Evolutionary conservation across 2,113 vertebrate species (phyloP), one percentile per base, ranked within the genome.

Genomic region (Cyprinodon variegatus): DNA sequence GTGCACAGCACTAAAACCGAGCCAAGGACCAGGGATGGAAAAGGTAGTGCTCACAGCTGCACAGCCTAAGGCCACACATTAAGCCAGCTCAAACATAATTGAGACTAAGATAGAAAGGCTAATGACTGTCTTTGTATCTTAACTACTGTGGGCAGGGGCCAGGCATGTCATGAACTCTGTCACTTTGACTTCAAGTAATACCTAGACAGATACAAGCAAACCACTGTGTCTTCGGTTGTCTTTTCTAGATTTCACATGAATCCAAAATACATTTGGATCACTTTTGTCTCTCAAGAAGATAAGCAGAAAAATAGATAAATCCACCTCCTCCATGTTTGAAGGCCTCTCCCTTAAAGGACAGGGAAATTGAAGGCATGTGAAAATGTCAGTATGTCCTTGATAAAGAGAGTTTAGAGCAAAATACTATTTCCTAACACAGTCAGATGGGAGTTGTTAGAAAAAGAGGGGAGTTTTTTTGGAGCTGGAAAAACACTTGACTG

Each of bases 31-130:
- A 39, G 37, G 70, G 74, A 77, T 38, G 20, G 72, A 37, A 68
- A 68, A 84, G 81, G 88, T 82, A 85, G 82, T 70, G 50, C 41
- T 41, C 61, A 29, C 36, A 91, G 90, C 93, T 93, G 90, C 88
- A 86, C 83, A 68, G 88, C 84, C 84, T 82, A 61, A 65, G 88
- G 90, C 88, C 84, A 91, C 83, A 84, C 62, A 64, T 82, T 80
- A 79, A 77, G 70, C 20, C 75, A 67, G 83, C 68, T 76, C 77
- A 82, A 79, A 82, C 79, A 84, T 69, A 86, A 74, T 75, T 76
- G 84, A 81, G 67, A 65, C 68, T 68, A 40, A 40, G 68, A 84
- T 72, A 84, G 85, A 77, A 83, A 72, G 79, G 70, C 81, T 71
- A 85, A 81, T 83, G 86, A 81, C 41, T 72, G 59, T 85, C 75